Base-by-base conservation (phyloP, 2,113 vertebrate genomes). In the Macrotis lagotis region DNA sequence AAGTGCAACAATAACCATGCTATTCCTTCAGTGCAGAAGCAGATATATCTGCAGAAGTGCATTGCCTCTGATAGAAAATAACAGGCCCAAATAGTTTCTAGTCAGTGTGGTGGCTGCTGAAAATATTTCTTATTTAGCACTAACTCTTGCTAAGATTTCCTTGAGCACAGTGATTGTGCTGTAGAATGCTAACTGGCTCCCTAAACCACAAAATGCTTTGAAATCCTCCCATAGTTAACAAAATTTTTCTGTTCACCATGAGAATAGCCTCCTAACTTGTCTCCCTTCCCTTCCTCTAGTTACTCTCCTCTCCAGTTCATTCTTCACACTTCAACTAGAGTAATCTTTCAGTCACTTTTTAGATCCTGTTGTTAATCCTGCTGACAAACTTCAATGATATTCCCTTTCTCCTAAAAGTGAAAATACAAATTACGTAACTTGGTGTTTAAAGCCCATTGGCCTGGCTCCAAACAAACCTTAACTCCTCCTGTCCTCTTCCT, bases 1-100 rank as follows among this genome's bases (percentile, higher is more conserved):
- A 96, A 96, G 96, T 97, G 97, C 98, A 98, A 88, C 97, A 92
- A 48, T 91, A 97, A 93, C 93, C 95, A 90, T 90, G 91, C 95
- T 97, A 50, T 94, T 95, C 10, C 25, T 95, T 51, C 91, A 94
- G 14, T 48, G 66, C 88, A 22, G 89, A 31, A 50, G 74, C 92
- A 49, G 52, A 48, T 51, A 25, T 93, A 50, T 51, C 50, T 93
- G 55, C 4, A n/a, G 91, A 95, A 49, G 1, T 9, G 90, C 50
- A 48, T 47, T 48, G 10, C 31, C 2, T 92, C 88, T 50, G 94
- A 26, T 9, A 74, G 95, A 83, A 95, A 48, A 1, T 0, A 90
- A 90, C 14, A 90, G 89, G 89, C 48, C 47, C 47, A 90, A 50
- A 14, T 90, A 90, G 25, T 50, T 50, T 90, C 28, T 90, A 90